phyloP scores from a whole-genome alignment of 2,888 invertebrate genomes.

The Brachypalpus laphriformis region DNA sequence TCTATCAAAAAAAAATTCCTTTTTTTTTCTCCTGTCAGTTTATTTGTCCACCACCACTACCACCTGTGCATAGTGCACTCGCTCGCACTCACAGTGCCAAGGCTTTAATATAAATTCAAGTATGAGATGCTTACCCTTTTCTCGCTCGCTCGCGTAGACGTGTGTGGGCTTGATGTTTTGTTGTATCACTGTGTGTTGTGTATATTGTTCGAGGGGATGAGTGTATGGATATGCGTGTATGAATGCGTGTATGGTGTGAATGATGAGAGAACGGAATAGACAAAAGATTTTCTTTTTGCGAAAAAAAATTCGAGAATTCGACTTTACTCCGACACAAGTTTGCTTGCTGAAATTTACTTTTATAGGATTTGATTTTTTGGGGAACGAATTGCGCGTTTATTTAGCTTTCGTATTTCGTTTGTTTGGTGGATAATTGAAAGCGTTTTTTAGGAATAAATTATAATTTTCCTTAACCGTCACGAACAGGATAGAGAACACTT shows the following conservation, averaged over 20 bases:
- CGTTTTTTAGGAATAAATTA: conserved; percentile 68
- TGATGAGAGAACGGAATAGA: conserved; percentile 71
- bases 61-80: conserved; percentile 47
- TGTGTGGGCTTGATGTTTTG: conserved; percentile 58
- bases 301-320: conserved; percentile 56
- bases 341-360: conserved; percentile 56
- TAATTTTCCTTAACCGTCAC: conserved; percentile 73
- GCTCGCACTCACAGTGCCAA: conserved; percentile 37
- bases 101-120: conserved; percentile 34
- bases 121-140: conserved; percentile 65
- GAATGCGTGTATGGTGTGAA: conserved; percentile 62
- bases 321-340: conserved; percentile 59
- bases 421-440: conserved; percentile 57
- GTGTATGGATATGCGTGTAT: neutral
- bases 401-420: conserved; percentile 41
- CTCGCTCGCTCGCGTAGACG: conserved; percentile 54
- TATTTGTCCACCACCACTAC: conserved; percentile 27
- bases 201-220: conserved; percentile 40
- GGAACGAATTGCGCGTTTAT: conserved; percentile 53
- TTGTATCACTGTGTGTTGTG: conserved; percentile 45
- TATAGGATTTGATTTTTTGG: conserved; percentile 31
- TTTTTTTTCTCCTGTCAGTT: conserved; percentile 18
- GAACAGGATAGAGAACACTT: conserved; percentile 76
- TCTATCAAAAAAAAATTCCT: conserved; percentile 23
- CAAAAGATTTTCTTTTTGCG: conserved; percentile 69